These are phyloP conservation scores for Ochropleura plecta DNA, from an alignment of 2,888 invertebrate species.

Conservation along the genomic window DNA sequence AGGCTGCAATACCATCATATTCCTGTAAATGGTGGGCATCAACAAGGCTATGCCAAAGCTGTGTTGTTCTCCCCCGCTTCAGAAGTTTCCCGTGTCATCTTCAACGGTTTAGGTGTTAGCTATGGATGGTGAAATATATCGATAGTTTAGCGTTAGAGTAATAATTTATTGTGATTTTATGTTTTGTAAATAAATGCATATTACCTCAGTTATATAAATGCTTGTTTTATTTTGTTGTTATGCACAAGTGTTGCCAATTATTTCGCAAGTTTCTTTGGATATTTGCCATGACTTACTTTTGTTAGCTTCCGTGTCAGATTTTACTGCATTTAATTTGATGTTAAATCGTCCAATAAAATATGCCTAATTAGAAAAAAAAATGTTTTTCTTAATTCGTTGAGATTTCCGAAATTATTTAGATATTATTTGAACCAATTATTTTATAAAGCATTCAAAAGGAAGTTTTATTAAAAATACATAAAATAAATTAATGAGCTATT, in stretches of 20 bases:
- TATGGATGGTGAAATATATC: constrained; percentile 73
- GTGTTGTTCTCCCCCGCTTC: constrained; percentile 64
- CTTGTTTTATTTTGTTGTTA: constrained; percentile 35
- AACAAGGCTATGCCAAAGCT: constrained; percentile 49
- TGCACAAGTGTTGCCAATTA: constrained; percentile 14
- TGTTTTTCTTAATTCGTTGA: neutral
- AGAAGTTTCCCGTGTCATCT: constrained; percentile 89
- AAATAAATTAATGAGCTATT: constrained; percentile 14
- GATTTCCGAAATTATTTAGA: neutral
- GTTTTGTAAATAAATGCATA: constrained; percentile 39
- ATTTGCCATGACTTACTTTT: constrained; percentile 35
- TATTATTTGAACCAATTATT: neutral
- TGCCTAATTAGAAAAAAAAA: no score
- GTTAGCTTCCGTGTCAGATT: constrained; percentile 24
- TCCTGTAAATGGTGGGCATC: constrained; percentile 22
- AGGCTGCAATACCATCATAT: constrained; percentile 37
- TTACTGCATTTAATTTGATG: neutral
- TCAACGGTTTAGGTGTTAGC: constrained; percentile 87
- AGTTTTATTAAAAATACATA: constrained; percentile 5
- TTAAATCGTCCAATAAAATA: neutral
- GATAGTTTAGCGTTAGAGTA: constrained; percentile 26
- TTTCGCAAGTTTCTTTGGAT: constrained; percentile 23
- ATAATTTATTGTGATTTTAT: constrained; percentile 42
- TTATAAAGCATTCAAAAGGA: neutral
- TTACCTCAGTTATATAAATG: constrained; percentile 43